A percentile compares a stretch with the other conserved stretches of the same genome.
Evolutionary conservation across 2,113 vertebrate genomes (phyloP).

Genomic region (Corynorhinus townsendii): DNA sequence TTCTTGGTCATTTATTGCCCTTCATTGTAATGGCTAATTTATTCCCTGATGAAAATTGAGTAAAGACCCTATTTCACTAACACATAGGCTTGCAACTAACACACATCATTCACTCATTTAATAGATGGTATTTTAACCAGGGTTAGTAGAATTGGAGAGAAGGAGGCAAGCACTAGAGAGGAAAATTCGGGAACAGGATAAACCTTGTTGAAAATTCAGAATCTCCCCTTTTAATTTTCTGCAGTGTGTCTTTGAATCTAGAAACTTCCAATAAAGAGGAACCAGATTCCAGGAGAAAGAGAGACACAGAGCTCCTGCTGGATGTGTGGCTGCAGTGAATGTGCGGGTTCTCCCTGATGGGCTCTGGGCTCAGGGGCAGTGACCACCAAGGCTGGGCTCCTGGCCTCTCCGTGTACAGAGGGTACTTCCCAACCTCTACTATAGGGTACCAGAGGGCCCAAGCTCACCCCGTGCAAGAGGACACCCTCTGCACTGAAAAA

Average conservation of each 20-base stretch:
- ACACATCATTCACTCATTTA: background rate
- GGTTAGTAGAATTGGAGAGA: background rate
- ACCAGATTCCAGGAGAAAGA: background rate
- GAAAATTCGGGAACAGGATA: background rate
- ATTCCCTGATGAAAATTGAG: background rate
- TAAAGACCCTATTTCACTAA: background rate
- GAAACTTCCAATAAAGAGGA: background rate
- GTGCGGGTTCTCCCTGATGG: background rate
- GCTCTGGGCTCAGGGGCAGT: fast-evolving
- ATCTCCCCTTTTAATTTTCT: background rate
- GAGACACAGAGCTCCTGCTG: background rate
- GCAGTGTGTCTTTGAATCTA: background rate
- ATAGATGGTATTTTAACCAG: background rate
- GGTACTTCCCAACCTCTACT: fast-evolving
- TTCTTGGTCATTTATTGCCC: background rate
- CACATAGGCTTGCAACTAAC: background rate
- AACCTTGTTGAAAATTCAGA: background rate
- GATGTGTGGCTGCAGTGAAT: background rate
- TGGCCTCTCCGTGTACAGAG: fast-evolving
- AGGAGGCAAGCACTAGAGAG: background rate
- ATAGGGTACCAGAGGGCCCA: fast-evolving
- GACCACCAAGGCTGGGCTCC: background rate
- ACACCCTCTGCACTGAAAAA: background rate
- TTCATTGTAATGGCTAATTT: background rate
- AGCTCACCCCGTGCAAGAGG: background rate